Percentiles rank a stretch among this genome's conserved stretches.
Conservation (phyloP, 2,797 vertebrate genomes). For the Sebastes itinus region DNA sequence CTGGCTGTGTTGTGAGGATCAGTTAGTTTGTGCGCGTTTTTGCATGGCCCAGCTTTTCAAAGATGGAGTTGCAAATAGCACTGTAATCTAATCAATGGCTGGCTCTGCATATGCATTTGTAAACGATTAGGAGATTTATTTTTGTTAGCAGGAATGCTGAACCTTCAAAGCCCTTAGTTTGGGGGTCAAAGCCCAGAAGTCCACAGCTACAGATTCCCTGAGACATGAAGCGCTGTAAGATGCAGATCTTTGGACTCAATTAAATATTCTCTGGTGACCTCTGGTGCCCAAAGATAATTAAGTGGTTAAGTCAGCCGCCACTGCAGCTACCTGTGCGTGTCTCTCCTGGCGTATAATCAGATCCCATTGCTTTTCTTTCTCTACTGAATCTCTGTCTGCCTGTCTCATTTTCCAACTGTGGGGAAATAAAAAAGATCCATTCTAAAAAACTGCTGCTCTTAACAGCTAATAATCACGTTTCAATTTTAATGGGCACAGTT, state of each 20-base stretch:
- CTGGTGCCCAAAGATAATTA: conserved; percentile 64
- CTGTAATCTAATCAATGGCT: conserved; percentile 67
- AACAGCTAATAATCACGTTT: conserved; percentile 28
- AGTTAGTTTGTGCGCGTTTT: conserved; percentile 62
- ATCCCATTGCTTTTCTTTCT: conserved; percentile 32
- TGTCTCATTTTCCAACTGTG: conserved; percentile 21
- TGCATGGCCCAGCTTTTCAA: conserved; percentile 65
- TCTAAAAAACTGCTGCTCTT: neutral
- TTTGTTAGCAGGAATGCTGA: conserved; percentile 35
- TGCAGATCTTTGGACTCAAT: conserved; percentile 65
- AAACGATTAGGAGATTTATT: conserved; percentile 58
- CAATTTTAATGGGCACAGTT: conserved; percentile 41
- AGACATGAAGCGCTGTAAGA: conserved; percentile 49
- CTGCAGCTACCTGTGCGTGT: conserved; percentile 55
- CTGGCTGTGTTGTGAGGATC: conserved; percentile 34
- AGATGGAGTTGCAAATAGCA: conserved; percentile 42
- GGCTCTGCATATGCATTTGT: conserved; percentile 55
- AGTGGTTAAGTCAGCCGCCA: conserved; percentile 48
- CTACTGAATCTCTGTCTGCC: conserved; percentile 3
- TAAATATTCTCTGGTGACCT: conserved; percentile 71
- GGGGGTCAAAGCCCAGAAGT: conserved; percentile 27
- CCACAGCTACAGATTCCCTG: conserved; percentile 16
- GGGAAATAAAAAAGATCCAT: neutral
- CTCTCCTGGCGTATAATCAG: conserved; percentile 53
- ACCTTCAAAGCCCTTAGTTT: conserved; percentile 21